Evolutionary conservation across 2,113 vertebrate species (phyloP).

Genomic region (Tupaia tana): DNA sequence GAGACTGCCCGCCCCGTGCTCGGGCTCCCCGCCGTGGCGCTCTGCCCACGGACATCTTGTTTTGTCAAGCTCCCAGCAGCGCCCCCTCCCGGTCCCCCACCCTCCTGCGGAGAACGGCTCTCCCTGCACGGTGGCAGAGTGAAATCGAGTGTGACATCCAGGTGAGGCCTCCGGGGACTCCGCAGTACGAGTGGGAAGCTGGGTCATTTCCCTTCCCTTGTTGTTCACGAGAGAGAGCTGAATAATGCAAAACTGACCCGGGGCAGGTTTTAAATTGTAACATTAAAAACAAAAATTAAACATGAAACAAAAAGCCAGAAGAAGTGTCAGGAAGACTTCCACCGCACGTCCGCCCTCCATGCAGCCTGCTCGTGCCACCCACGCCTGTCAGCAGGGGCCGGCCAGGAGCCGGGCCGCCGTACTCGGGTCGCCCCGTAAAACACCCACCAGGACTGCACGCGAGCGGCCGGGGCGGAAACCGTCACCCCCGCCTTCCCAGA

Average conservation of each 20-base stretch:
- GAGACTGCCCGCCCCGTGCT: no score
- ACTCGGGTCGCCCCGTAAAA: no score
- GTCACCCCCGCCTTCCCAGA: no score
- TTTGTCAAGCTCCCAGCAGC: neutral
- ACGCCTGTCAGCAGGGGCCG: no score
- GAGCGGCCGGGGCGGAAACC: no score
- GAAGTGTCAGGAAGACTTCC: neutral
- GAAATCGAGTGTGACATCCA: neutral
- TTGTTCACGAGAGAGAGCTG: neutral
- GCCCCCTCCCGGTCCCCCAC: fast-evolving
- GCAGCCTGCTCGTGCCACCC: no score
- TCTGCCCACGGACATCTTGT: neutral
- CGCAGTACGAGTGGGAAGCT: neutral
- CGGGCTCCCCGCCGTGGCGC: no score
- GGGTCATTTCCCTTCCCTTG: neutral
- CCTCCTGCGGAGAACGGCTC: neutral
- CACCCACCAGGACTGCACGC: no score
- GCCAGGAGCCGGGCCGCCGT: no score
- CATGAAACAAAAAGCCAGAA: neutral
- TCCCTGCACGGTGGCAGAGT: neutral
- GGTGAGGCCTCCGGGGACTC: constrained; percentile 12
- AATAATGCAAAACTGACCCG: constrained; percentile 38
- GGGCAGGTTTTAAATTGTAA: constrained; percentile 9
- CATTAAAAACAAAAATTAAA: neutral
- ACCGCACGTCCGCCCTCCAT: neutral